Conservation (phyloP, 2,888 invertebrate genomes). For the Rhamnusium bicolor region DNA sequence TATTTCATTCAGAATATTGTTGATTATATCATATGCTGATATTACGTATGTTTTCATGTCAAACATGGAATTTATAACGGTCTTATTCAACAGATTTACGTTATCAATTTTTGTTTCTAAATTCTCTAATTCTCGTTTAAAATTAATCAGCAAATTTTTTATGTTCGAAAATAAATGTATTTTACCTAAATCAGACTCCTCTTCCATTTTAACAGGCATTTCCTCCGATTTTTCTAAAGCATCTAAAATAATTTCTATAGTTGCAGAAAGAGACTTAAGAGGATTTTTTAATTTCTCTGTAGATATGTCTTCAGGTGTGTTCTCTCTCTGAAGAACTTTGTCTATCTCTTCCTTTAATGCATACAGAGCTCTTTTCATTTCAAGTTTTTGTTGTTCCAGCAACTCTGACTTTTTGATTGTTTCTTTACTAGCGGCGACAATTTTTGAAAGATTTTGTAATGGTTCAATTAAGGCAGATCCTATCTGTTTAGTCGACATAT, state of each 20-base stretch:
- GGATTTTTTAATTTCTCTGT: constrained; percentile 5
- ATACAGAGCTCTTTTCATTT: constrained; percentile 42
- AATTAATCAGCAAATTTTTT: neutral
- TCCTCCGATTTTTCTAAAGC: neutral
- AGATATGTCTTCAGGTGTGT: neutral
- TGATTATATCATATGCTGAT: neutral
- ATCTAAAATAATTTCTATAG: neutral
- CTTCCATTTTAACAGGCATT: neutral
- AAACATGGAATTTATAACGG: neutral
- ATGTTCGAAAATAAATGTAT: neutral
- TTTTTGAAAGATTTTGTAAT: constrained; percentile 49
- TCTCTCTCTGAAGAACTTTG: neutral
- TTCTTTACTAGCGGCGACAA: constrained; percentile 45
- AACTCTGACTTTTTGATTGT: constrained; percentile 42
- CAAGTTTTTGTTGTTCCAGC: constrained; percentile 40
- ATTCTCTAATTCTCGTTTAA: neutral
- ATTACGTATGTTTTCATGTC: neutral
- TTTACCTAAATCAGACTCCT: neutral
- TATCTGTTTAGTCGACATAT: constrained; percentile 27
- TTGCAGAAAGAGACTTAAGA: constrained; percentile 6
- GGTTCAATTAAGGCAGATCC: constrained; percentile 45
- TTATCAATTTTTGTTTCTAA: neutral
- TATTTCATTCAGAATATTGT: neutral
- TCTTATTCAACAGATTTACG: neutral
- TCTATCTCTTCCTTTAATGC: constrained; percentile 45